Evolutionary conservation across 92 coral and sea anemone genomes (phyloP), one percentile per base, ranked within the genome.

Genomic region (Umimayanthus chanpuru): DNA sequence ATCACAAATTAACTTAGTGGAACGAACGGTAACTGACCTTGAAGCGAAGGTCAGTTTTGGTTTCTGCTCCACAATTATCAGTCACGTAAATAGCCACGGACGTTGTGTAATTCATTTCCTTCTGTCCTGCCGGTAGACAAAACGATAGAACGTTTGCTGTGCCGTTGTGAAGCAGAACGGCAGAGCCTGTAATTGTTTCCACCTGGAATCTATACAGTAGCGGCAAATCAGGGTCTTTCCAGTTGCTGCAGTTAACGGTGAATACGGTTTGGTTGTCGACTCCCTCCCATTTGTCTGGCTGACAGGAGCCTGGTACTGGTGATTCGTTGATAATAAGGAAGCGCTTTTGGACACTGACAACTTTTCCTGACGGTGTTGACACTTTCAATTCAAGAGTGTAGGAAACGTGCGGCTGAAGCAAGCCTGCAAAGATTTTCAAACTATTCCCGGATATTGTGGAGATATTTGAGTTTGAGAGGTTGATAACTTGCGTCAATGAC

Each of bases 211-310:
- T 41, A 36, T 77, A 77, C 15, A 47, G 16, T 18, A 77, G 81
- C 4, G 81, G 81, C 39, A 44, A 41, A 7, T 77, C 30, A 41
- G 61, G 64, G 81, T 77, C 81, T 8, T 77, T 77, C 81, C 81
- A 77, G 29, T 47, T n/a, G 58, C 53, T 77, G 61, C 81, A 77
- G 4, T 39, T 77, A 40, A 47, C 30, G 10, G 36, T 77, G 81
- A 77, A 77, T 41, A 77, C 23, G 4, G 81, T 77, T 39, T 39
- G 28, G 55, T 77, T 77, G 28, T 47, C 58, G 56, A 77, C 32
- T 43, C 81, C 81, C 25, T 77, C 81, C 29, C 29, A 47, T 21
- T 25, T 77, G 55, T 77, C 81, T 23, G 81, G 26, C 58, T 43
- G 53, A 47, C 81, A 77, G 29, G 55, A 40, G 61, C 81, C 81